Evolutionary conservation across 1,140 invertebrate species (phyloP).

Genomic region (Drosophila ogumai): DNA sequence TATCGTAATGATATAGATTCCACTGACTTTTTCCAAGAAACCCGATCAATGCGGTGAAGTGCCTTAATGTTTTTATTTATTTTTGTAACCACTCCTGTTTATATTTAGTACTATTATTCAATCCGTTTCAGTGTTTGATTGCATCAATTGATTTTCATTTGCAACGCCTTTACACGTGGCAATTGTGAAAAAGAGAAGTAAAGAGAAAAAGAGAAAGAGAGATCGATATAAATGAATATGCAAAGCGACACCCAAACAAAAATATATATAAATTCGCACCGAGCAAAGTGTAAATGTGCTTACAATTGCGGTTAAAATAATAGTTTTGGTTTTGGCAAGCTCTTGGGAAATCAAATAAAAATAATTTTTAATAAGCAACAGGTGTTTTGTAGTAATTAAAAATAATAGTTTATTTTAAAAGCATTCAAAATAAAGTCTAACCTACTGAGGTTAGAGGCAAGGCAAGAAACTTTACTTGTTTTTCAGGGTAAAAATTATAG

Average conservation of each 20-base stretch:
- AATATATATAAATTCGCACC: constrained; percentile 27
- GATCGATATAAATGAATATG: constrained; percentile 30
- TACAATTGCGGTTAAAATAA: background rate
- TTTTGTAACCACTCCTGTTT: background rate
- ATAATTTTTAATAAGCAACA: background rate
- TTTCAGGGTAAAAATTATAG: no score
- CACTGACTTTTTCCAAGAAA: constrained; percentile 8
- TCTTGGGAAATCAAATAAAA: background rate
- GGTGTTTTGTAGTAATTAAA: background rate
- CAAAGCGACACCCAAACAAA: constrained; percentile 27
- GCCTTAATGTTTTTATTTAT: background rate
- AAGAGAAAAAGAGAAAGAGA: background rate
- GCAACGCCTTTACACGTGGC: constrained; percentile 34
- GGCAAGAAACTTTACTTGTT: no score
- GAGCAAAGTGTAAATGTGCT: constrained; percentile 3
- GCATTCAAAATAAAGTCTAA: no score
- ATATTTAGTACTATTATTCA: constrained; percentile 14
- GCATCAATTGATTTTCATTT: constrained; percentile 39
- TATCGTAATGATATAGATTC: constrained; percentile 6
- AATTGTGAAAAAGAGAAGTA: no score
- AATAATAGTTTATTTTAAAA: background rate
- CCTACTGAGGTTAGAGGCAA: no score
- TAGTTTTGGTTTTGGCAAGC: background rate
- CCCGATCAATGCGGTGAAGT: background rate
- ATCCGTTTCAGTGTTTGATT: constrained; percentile 25